These are phyloP conservation scores for Ceramica pisi DNA, from an alignment of 2,888 invertebrate genomes.

Conservation along the genomic window DNA sequence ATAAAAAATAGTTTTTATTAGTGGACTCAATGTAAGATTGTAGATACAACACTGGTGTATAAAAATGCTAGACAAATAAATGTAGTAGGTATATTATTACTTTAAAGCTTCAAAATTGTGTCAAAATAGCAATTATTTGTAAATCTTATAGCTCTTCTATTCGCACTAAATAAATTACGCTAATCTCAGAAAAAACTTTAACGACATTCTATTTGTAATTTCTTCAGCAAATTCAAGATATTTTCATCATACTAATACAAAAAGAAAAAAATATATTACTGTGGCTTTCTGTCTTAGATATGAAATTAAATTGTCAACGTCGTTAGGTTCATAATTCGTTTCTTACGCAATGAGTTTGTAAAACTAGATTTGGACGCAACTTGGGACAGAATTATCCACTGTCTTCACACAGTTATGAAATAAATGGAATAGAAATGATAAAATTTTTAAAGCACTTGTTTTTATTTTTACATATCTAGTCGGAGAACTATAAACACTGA, in stretches of 20 bases:
- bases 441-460: background rate
- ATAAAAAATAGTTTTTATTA: background rate
- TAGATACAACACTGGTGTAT: background rate
- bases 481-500: background rate
- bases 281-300: slow-evolving; percentile 9
- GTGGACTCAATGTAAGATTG: background rate
- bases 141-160: slow-evolving; percentile 1
- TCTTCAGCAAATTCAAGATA: slow-evolving; percentile 22
- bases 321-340: slow-evolving; percentile 32
- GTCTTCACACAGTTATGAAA: slow-evolving; percentile 1
- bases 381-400: slow-evolving; percentile 10
- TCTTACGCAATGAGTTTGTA: slow-evolving; percentile 23
- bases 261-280: slow-evolving; percentile 16
- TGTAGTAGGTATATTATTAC: background rate
- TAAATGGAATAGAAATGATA: slow-evolving; percentile 1
- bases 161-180: slow-evolving; percentile 15
- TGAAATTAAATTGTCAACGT: slow-evolving; percentile 31
- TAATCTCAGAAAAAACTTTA: slow-evolving; percentile 10
- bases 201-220: slow-evolving; percentile 41
- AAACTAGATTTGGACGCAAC: slow-evolving; percentile 14
- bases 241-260: slow-evolving; percentile 23
- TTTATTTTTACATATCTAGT: background rate
- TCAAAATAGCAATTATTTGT: slow-evolving; percentile 21
- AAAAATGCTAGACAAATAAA: slow-evolving; percentile 10
- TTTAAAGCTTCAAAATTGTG: background rate